These are phyloP conservation scores for Phlogophora meticulosa DNA, from an alignment of 2,888 invertebrate species.

Conservation along the genomic window DNA sequence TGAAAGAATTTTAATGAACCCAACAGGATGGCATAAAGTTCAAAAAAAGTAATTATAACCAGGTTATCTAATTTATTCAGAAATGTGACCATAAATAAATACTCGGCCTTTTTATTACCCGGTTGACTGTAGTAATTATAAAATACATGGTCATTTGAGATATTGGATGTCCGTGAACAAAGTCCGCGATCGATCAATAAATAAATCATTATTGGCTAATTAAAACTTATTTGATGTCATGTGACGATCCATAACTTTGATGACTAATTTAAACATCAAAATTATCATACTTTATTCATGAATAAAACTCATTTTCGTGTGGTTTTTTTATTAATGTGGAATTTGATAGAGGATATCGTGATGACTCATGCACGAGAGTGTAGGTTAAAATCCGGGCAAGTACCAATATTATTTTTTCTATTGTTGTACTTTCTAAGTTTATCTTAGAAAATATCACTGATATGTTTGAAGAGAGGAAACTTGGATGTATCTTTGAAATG, in stretches of 20 bases:
- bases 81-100: slow-evolving; percentile 21
- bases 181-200: slow-evolving; percentile 39
- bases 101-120: slow-evolving; percentile 39
- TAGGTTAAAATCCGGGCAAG: no score
- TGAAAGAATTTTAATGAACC: slow-evolving; percentile 34
- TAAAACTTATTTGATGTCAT: slow-evolving; percentile 28
- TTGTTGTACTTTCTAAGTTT: no score
- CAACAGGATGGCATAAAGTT: slow-evolving; percentile 51
- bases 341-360: no score
- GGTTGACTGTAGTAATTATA: slow-evolving; percentile 44
- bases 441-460: no score
- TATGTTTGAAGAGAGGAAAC: no score
- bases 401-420: no score
- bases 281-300: slow-evolving; percentile 22
- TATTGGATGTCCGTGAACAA: slow-evolving; percentile 39
- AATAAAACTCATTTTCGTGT: not conserved
- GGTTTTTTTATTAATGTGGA: not conserved
- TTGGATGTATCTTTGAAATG: no score
- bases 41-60: slow-evolving; percentile 37
- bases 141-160: slow-evolving; percentile 37
- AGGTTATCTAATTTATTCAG: slow-evolving; percentile 44
- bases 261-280: slow-evolving; percentile 15
- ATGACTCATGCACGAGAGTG: no score
- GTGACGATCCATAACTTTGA: slow-evolving; percentile 24
- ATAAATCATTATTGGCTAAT: slow-evolving; percentile 49